Base-by-base conservation (phyloP, 2,888 invertebrate genomes). In the Lydus trimaculatus region DNA sequence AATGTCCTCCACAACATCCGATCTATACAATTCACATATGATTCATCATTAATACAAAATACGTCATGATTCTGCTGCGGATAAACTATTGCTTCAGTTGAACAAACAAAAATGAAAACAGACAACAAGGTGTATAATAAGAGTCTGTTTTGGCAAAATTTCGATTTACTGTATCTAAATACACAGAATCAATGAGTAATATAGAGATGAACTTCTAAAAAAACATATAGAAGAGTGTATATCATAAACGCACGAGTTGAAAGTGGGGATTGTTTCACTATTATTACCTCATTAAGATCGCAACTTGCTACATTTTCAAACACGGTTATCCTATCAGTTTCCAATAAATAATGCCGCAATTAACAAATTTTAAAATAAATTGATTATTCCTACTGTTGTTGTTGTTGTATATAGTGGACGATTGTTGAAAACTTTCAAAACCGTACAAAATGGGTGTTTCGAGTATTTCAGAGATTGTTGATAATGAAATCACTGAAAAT, bases 101-200 rank as follows among this genome's bases (percentile, higher is more conserved):
- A n/a, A n/a, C n/a, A n/a, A n/a, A n/a, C n/a, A n/a, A n/a, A n/a
- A n/a, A n/a, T n/a, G 11, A 43, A n/a, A 17, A 17, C 5, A 15
- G 25, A 56, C 56, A 56, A 56, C 56, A 56, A 56, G 56, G 56
- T 56, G n/a, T n/a, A n/a, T n/a, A n/a, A n/a, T n/a, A 17, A n/a
- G 56, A n/a, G 28, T 25, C 28, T 13, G 56, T 56, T n/a, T 25
- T 56, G 7, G 15, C 56, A 23, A n/a, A 56, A 25, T 13, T 28
- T n/a, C 25, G 23, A 4, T 25, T 28, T n/a, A n/a, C n/a, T n/a
- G n/a, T n/a, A n/a, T n/a, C n/a, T n/a, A n/a, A 15, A 0, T 28
- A 20, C 20, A 48, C 48, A 20, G 48, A 48, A 48, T 48, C 48
- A 48, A 48, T 48, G 48, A 48, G 48, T 20, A 48, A 48, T 20